Evolutionary conservation across 2,888 invertebrate species (phyloP).

Genomic region (Platycheirus rosarum): DNA sequence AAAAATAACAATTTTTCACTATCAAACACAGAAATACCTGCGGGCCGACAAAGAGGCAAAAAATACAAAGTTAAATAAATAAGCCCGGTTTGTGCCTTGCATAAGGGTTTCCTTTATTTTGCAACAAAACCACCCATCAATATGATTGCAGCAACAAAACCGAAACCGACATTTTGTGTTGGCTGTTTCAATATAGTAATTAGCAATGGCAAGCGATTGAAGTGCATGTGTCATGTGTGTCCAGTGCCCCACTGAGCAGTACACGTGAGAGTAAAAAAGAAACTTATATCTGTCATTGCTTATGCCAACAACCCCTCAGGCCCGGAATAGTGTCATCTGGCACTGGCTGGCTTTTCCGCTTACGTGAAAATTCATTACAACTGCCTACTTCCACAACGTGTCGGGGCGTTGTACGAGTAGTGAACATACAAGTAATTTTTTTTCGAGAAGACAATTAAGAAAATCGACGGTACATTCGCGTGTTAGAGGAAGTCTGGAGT

Average conservation of each 20-base stretch:
- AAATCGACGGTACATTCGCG: background rate
- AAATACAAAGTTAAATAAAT: background rate
- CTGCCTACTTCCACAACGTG: background rate
- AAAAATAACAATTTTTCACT: background rate
- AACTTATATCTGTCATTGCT: conserved; percentile 56
- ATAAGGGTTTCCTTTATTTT: background rate
- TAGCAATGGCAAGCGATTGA: conserved; percentile 30
- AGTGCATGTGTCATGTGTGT: background rate
- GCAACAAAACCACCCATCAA: conserved; percentile 1
- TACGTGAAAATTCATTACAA: conserved; percentile 3
- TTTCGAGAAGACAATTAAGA: conserved; percentile 27
- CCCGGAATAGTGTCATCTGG: conserved; percentile 13
- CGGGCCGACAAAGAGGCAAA: background rate
- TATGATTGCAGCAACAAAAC: background rate
- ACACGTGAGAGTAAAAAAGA: conserved; percentile 61
- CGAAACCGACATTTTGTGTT: background rate
- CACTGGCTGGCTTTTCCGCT: conserved; percentile 13
- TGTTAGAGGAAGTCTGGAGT: background rate
- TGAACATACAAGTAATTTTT: conserved; percentile 11
- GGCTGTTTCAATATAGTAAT: conserved; percentile 18
- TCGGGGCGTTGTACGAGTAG: conserved; percentile 8
- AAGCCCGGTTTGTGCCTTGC: background rate
- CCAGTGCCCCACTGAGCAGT: conserved; percentile 42
- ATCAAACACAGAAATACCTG: background rate
- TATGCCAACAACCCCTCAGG: conserved; percentile 36